These are phyloP conservation scores for Gallirallus australis DNA, from an alignment of 2,797 vertebrate species.

Conservation along the genomic window DNA sequence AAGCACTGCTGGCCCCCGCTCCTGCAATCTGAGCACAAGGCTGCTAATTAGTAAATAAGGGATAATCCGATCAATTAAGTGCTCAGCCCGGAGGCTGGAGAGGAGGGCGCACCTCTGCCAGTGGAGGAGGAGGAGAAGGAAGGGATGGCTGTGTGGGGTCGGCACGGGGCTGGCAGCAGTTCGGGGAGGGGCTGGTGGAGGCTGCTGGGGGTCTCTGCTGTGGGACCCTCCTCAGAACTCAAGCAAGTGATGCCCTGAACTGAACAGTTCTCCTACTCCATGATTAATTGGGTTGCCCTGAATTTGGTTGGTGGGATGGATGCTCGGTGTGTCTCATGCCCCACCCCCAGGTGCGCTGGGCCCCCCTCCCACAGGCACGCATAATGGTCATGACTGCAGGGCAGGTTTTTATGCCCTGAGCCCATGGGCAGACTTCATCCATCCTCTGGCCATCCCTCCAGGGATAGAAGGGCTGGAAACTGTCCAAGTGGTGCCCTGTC, in stretches of 20 bases:
- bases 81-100: neutral
- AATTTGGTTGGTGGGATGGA: neutral
- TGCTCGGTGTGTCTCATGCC: neutral
- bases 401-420: neutral
- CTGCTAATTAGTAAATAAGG: conserved; percentile 1
- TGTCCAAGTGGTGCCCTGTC: fast-evolving
- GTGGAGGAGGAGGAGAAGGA: neutral
- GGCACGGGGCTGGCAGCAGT: fast-evolving
- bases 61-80: neutral
- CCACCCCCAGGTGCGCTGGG: fast-evolving
- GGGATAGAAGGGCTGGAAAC: neutral
- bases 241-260: fast-evolving
- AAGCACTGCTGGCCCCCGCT: neutral
- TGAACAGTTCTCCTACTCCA: fast-evolving
- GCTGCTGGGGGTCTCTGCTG: neutral
- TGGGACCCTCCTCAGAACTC: neutral
- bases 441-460: neutral
- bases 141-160: fast-evolving
- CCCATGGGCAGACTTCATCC: neutral
- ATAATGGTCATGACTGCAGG: fast-evolving
- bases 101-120: neutral
- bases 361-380: neutral
- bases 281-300: neutral
- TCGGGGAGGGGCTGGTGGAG: neutral
- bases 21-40: neutral